Evolutionary conservation across 1,140 invertebrate species (phyloP).

Genomic region (Neelides sp.): DNA sequence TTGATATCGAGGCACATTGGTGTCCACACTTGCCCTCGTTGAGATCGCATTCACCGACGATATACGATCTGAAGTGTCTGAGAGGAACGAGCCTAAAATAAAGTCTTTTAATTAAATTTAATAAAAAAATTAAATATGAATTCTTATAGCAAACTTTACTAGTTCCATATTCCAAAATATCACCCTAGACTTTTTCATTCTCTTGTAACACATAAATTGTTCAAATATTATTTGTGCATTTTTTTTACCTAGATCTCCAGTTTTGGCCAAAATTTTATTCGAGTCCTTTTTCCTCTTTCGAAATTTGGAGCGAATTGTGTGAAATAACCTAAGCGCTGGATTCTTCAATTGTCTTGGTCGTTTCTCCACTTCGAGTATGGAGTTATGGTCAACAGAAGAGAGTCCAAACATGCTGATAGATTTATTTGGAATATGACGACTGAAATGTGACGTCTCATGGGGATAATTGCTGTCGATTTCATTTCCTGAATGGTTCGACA

Average conservation of each 20-base stretch:
- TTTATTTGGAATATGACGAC: slow-evolving; percentile 1
- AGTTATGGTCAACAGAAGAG: not conserved
- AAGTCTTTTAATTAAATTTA: not conserved
- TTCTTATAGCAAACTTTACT: too few relatives aligned
- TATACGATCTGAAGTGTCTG: too few relatives aligned
- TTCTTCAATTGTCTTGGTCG: slow-evolving; percentile 7
- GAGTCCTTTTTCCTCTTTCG: slow-evolving; percentile 15
- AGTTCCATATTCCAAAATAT: too few relatives aligned
- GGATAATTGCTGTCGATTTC: not conserved
- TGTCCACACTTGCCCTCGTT: not conserved
- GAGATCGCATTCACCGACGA: not conserved
- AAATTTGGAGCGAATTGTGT: slow-evolving; percentile 26
- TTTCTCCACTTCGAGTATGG: not conserved
- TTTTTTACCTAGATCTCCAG: slow-evolving; percentile 22
- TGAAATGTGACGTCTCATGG: too few relatives aligned
- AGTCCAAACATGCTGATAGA: slow-evolving; percentile 29
- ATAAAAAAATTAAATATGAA: slow-evolving; percentile 4
- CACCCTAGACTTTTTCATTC: too few relatives aligned
- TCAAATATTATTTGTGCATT: too few relatives aligned
- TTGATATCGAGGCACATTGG: slow-evolving; percentile 4
- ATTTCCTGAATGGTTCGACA: not conserved
- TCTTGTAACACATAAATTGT: too few relatives aligned
- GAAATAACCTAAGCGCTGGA: slow-evolving; percentile 21
- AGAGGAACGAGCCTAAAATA: slow-evolving; percentile 6
- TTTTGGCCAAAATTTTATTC: slow-evolving; percentile 21